These are phyloP conservation scores for Micoletzkya japonica DNA, from an alignment of 2,888 invertebrate genomes.

Conservation along the genomic window DNA sequence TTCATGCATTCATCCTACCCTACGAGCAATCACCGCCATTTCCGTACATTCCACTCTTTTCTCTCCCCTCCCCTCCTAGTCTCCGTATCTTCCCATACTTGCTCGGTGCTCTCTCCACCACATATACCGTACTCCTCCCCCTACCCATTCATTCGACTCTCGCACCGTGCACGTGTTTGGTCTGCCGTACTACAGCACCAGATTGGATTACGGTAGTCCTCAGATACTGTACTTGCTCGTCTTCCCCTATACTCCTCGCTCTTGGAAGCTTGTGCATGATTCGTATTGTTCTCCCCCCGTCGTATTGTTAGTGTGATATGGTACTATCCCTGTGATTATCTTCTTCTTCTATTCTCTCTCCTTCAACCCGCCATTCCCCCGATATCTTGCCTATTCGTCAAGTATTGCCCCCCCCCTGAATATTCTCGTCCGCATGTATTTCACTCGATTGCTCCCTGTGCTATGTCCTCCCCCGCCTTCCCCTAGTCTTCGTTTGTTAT, in stretches of 20 bases:
- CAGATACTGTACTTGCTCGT: background rate
- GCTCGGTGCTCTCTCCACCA: background rate
- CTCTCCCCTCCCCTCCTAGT: background rate
- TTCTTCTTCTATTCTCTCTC: background rate
- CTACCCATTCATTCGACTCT: background rate
- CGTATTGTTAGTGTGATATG: background rate
- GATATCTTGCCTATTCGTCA: too few species aligned
- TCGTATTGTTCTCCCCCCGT: too few species aligned
- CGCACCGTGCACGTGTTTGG: background rate
- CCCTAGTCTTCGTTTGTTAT: too few species aligned
- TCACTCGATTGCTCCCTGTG: background rate
- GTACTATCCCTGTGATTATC: background rate
- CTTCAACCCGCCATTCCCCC: too few species aligned
- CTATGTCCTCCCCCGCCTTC: too few species aligned
- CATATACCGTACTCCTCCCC: constrained; percentile 12
- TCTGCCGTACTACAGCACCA: background rate
- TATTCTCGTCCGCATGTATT: too few species aligned
- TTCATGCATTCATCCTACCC: background rate
- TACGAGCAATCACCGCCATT: background rate
- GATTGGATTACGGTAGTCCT: background rate
- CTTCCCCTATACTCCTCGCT: background rate
- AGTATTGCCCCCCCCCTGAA: too few species aligned
- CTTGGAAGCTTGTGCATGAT: too few species aligned
- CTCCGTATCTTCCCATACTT: background rate
- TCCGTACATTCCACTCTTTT: constrained; percentile 12